Conservation (phyloP, 2,888 invertebrate species). For the Glyphotaelius pellucidus region DNA sequence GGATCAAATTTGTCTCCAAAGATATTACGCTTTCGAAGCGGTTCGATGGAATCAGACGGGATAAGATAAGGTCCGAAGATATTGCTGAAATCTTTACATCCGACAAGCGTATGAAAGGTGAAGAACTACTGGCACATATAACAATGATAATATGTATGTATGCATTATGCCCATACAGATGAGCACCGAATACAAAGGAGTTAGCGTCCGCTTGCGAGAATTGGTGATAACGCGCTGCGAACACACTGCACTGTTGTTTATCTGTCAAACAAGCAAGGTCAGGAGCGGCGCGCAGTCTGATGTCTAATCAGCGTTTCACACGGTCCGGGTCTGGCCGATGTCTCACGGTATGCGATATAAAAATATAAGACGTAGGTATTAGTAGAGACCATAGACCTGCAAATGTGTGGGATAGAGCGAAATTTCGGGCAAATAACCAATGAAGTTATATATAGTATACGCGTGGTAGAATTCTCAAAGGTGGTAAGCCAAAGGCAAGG, state of each 20-base stretch:
- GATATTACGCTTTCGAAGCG: too few species aligned
- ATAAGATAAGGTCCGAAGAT: too few species aligned
- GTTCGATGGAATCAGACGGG: too few species aligned
- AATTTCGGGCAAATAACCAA: too few species aligned
- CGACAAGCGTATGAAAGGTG: neutral
- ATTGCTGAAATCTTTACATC: too few species aligned
- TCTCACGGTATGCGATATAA: neutral
- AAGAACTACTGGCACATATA: neutral
- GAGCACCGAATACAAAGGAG: neutral
- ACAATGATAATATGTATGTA: neutral
- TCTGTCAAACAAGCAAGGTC: neutral
- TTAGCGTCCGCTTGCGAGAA: neutral
- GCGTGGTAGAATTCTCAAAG: too few species aligned
- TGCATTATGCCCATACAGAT: neutral
- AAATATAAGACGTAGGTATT: too few species aligned
- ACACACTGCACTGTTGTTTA: neutral
- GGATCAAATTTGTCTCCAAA: too few species aligned
- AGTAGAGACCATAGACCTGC: too few species aligned
- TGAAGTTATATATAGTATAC: too few species aligned
- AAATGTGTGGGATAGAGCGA: too few species aligned
- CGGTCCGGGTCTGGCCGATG: neutral
- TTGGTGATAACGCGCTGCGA: conserved; percentile 19
- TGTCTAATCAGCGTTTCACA: neutral
- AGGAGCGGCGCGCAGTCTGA: neutral
- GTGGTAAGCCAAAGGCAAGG: too few species aligned